These are phyloP conservation scores for Sander vitreus DNA, from an alignment of 2,113 vertebrate species.

Conservation along the genomic window DNA sequence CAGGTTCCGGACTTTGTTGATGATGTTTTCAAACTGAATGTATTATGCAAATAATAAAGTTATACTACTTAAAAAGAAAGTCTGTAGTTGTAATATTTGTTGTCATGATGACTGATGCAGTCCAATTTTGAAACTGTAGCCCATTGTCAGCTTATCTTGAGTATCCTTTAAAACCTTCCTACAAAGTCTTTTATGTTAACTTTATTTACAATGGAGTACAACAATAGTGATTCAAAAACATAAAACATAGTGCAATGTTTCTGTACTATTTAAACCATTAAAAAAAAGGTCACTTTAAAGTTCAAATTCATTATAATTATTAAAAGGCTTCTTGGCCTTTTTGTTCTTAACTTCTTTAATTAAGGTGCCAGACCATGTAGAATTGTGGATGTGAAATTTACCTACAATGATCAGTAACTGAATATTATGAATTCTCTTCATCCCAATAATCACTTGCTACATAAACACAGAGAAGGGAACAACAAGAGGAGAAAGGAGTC, in stretches of 20 bases:
- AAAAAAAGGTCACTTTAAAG: not conserved
- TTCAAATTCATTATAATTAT: not conserved
- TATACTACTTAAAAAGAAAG: slow-evolving; percentile 46
- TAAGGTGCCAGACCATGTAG: too few species aligned
- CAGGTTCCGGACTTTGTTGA: slow-evolving; percentile 72
- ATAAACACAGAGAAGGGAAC: too few species aligned
- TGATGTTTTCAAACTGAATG: slow-evolving; percentile 82
- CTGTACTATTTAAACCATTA: too few species aligned
- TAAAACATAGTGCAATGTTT: not conserved
- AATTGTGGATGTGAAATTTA: not conserved
- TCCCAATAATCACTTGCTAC: not conserved
- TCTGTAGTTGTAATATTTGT: not conserved
- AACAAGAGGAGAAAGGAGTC: too few species aligned
- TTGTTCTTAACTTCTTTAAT: not conserved
- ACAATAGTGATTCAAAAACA: not conserved
- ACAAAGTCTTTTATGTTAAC: not conserved
- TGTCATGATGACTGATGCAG: not conserved
- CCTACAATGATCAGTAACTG: not conserved
- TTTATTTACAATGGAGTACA: not conserved
- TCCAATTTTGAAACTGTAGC: not conserved
- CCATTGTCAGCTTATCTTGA: not conserved
- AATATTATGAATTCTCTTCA: not conserved
- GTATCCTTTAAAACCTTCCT: not conserved
- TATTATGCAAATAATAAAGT: slow-evolving; percentile 85
- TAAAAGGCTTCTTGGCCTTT: not conserved